These are phyloP conservation scores for Smittia aterrima DNA, from an alignment of 2,888 invertebrate species.

Conservation along the genomic window DNA sequence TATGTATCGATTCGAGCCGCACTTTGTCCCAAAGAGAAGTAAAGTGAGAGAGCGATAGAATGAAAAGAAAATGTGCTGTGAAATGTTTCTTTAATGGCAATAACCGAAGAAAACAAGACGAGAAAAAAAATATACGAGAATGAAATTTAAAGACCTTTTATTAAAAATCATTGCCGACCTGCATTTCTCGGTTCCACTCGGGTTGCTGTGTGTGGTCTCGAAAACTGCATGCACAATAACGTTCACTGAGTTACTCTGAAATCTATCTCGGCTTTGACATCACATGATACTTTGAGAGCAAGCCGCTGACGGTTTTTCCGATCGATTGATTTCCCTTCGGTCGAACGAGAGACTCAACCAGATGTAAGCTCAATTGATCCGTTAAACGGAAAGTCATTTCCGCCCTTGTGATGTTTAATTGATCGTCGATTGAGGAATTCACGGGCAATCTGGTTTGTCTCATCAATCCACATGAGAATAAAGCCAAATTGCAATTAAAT, in stretches of 20 bases:
- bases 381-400: slow-evolving; percentile 21
- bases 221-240: background rate
- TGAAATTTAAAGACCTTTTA: slow-evolving; percentile 5
- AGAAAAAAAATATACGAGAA: background rate
- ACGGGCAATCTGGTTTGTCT: slow-evolving; percentile 5
- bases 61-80: slow-evolving; percentile 6
- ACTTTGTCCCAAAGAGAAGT: background rate
- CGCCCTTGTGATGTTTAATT: background rate
- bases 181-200: background rate
- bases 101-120: slow-evolving; percentile 7
- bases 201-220: background rate
- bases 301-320: background rate
- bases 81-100: slow-evolving; percentile 19
- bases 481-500: background rate
- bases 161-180: slow-evolving; percentile 21
- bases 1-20: background rate
- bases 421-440: background rate
- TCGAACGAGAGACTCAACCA: background rate
- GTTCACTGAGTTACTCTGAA: background rate
- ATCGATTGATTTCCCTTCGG: slow-evolving; percentile 1
- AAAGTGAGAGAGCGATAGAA: background rate
- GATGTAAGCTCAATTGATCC: slow-evolving; percentile 9
- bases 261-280: background rate
- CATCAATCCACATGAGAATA: background rate
- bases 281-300: background rate